These are phyloP conservation scores for Paramuricea clavata DNA, from an alignment of 92 coral and sea anemone genomes.

Conservation along the genomic window DNA sequence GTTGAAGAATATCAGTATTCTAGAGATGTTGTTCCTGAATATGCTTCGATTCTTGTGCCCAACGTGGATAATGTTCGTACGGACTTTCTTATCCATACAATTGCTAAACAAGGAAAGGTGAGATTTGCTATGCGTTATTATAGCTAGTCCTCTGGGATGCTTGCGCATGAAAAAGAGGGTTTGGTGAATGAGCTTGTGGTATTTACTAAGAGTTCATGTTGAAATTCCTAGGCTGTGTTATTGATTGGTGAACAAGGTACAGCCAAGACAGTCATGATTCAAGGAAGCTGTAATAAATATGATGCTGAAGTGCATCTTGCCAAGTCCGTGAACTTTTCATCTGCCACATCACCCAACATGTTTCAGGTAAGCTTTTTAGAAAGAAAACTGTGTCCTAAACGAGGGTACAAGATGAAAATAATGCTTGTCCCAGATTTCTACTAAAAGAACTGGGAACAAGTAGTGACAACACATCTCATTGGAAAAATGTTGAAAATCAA, in stretches of 20 bases:
- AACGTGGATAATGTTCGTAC: constrained; percentile 98
- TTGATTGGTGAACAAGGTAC: constrained; percentile 99
- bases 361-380: constrained; percentile 96
- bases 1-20: constrained; percentile 92
- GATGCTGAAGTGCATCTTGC: constrained; percentile 94
- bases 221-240: constrained; percentile 81
- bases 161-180: background rate
- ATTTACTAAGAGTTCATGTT: background rate
- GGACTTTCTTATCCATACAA: constrained; percentile 88
- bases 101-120: constrained; percentile 97
- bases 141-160: background rate
- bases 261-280: constrained; percentile 99
- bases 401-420: no score
- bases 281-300: constrained; percentile 91
- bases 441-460: no score
- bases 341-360: constrained; percentile 99
- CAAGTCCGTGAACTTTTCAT: constrained; percentile 94
- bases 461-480: no score
- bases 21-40: constrained; percentile 84
- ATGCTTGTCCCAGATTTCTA: no score
- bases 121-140: background rate
- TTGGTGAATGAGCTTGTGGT: no score
- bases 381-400: no score
- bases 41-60: constrained; percentile 94
- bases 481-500: no score